Conservation (phyloP, 2,888 invertebrate genomes). For the Megastigmus dorsalis region DNA sequence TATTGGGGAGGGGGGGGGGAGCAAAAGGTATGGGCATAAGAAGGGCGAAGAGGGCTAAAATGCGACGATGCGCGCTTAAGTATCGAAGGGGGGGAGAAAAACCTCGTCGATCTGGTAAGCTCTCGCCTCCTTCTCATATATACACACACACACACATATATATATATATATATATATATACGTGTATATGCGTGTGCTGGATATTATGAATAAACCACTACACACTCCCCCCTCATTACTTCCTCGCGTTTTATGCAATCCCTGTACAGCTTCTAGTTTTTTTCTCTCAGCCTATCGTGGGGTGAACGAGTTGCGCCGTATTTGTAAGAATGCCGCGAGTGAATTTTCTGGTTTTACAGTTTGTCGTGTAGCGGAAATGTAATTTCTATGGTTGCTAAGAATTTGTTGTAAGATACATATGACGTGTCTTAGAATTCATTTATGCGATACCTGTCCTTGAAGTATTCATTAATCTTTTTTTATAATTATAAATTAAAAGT, state of each 20-base stretch:
- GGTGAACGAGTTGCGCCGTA: background rate
- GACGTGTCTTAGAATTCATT: too few relatives aligned
- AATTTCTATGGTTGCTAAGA: too few relatives aligned
- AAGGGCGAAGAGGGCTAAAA: constrained; percentile 51
- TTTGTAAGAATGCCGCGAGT: background rate
- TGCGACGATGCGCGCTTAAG: constrained; percentile 14
- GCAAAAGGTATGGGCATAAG: constrained; percentile 50
- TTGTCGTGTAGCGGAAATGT: too few relatives aligned
- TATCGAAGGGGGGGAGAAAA: background rate
- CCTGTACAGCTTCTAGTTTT: constrained; percentile 1
- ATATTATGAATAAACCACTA: constrained; percentile 69
- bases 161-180: constrained; percentile 6
- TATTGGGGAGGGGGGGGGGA: background rate
- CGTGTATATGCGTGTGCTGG: constrained; percentile 59
- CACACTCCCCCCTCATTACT: constrained; percentile 68
- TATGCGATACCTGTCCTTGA: too few relatives aligned
- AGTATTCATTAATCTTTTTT: too few relatives aligned
- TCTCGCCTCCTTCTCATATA: constrained; percentile 11
- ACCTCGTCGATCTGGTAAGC: background rate
- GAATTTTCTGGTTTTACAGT: too few relatives aligned
- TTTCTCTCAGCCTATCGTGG: constrained; percentile 15
- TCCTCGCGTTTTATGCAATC: constrained; percentile 54
- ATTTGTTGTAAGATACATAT: too few relatives aligned
- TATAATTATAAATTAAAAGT: too few relatives aligned
- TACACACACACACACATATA: background rate